Evolutionary conservation across 2,888 invertebrate genomes (phyloP), one percentile per base, ranked within the genome.

Genomic region (Eudemis profundana): DNA sequence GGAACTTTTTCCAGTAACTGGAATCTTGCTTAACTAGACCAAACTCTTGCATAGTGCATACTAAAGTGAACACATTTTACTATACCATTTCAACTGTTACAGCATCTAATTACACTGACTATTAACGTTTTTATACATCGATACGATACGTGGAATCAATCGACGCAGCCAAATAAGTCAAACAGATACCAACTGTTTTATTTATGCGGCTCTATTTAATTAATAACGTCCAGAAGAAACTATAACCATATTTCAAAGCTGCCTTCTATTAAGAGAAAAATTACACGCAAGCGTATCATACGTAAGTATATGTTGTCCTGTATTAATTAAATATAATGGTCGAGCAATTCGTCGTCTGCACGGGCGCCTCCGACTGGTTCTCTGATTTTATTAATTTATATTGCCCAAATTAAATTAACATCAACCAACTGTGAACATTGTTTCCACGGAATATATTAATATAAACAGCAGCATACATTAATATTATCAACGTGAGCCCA

Each of bases 251-350:
- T 82, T 72, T 86, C 79, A 81, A 75, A 81, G 66, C 73, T 78
- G 65, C 61, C 60, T 67, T 67, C 69, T 84, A 78, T 79, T 79
- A 82, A 76, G 77, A 79, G 84, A 85, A 86, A 83, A 81, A 84
- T 83, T 84, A 86, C 79, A 82, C 77, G 79, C 76, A 76, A 77
- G 78, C 79, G 78, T 81, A 81, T 84, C 80, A 78, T 63, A 51
- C 15, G 54, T 50, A 61, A 61, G 78, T 79, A 85, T 86, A 86
- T 83, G 86, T 86, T 79, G 85, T 83, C 82, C 80, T 84, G 82
- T 81, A 85, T 87, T 86, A 85, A 88, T 88, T 87, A 86, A 87
- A 86, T 82, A 80, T 86, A 84, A 87, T 86, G 85, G 84, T 78
- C 76, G 75, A 82, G 78, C 76, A 81, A 86, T 87, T 79, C 83